Evolutionary conservation across 1,140 invertebrate genomes (phyloP).

Genomic region (Bombus sibiricus): DNA sequence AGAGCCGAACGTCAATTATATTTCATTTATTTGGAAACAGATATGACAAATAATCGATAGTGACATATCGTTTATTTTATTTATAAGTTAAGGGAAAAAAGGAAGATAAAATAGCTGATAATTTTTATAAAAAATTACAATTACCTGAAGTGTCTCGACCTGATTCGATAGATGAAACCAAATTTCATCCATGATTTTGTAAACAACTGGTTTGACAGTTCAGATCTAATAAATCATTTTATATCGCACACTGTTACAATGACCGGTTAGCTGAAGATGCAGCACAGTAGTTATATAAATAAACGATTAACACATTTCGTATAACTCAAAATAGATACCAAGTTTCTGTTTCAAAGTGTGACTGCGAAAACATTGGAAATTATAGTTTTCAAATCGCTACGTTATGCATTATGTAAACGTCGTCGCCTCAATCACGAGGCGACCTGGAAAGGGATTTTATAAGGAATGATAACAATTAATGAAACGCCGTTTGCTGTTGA

Average conservation of each 20-base stretch:
- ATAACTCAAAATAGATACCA: conserved; percentile 76
- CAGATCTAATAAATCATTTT: conserved; percentile 39
- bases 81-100: too few species aligned
- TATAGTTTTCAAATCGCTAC: too few species aligned
- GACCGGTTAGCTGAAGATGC: conserved; percentile 64
- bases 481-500: not conserved
- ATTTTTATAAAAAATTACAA: conserved; percentile 20
- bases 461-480: not conserved
- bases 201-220: not conserved
- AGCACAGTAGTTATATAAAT: conserved; percentile 78
- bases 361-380: conserved; percentile 4
- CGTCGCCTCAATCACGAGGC: not conserved
- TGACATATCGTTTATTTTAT: not conserved
- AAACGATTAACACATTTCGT: conserved; percentile 78
- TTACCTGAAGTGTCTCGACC: conserved; percentile 79
- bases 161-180: conserved; percentile 77
- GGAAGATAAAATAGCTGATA: not conserved
- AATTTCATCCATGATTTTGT: conserved; percentile 79
- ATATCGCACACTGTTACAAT: conserved; percentile 9
- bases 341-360: conserved; percentile 49
- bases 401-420: not conserved
- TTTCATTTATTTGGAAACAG: not conserved
- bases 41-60: not conserved
- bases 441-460: not conserved
- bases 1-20: too few species aligned